These are phyloP conservation scores for Trichoplusia ni DNA, from an alignment of 1,140 invertebrate genomes.

Conservation along the genomic window DNA sequence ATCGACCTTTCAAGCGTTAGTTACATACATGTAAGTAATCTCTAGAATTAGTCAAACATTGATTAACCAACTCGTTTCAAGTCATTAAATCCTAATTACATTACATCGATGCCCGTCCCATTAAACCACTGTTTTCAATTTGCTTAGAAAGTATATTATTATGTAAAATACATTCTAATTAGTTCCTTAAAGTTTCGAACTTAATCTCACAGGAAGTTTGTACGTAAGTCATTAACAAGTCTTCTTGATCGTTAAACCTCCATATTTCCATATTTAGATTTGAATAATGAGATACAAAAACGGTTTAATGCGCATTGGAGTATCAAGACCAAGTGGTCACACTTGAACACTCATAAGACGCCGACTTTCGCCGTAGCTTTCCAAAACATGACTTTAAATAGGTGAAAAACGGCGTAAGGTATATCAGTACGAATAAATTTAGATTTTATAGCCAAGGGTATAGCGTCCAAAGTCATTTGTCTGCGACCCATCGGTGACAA, in stretches of 20 bases:
- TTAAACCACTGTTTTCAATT: too few relatives aligned
- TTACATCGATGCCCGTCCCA: too few relatives aligned
- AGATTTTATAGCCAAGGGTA: constrained; percentile 27
- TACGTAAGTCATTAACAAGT: background rate
- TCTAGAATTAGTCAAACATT: too few relatives aligned
- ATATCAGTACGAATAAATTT: background rate
- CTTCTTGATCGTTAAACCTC: background rate
- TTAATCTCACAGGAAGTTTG: too few relatives aligned
- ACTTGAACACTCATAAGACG: constrained; percentile 42
- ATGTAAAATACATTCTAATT: too few relatives aligned
- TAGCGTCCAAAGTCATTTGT: constrained; percentile 30
- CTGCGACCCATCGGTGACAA: constrained; percentile 14
- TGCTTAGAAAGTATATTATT: too few relatives aligned
- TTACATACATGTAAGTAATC: too few relatives aligned
- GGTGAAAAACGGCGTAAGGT: constrained; percentile 37
- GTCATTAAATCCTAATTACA: too few relatives aligned
- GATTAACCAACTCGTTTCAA: too few relatives aligned
- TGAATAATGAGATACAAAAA: constrained; percentile 27
- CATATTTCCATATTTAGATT: constrained; percentile 18
- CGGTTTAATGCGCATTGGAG: constrained; percentile 30
- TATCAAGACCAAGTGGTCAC: constrained; percentile 53
- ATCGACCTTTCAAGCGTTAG: too few relatives aligned
- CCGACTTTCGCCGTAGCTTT: constrained; percentile 72
- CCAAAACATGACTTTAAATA: constrained; percentile 54
- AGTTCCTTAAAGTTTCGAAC: too few relatives aligned